Conservation (phyloP, 2,888 invertebrate genomes). For the Listrodromus nycthemerus region DNA sequence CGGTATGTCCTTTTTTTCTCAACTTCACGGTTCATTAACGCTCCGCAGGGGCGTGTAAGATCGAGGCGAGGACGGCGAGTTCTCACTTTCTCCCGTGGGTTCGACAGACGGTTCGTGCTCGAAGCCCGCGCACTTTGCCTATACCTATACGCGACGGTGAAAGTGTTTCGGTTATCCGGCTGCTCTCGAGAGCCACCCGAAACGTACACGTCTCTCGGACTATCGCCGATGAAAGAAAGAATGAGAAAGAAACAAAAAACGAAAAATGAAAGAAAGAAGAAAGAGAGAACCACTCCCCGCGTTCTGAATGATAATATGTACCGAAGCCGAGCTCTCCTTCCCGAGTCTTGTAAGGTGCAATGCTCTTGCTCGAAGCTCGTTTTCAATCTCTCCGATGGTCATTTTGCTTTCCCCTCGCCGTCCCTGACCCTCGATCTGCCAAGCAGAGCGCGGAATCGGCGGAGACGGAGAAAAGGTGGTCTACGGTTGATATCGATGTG, state of each 20-base stretch:
- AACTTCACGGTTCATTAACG: slow-evolving; percentile 65
- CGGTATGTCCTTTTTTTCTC: slow-evolving; percentile 41
- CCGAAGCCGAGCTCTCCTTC: slow-evolving; percentile 16
- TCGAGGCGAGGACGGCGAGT: slow-evolving; percentile 47
- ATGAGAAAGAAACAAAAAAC: slow-evolving; percentile 15
- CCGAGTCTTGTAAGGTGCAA: slow-evolving; percentile 59
- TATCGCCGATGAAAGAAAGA: slow-evolving; percentile 43
- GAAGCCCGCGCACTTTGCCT: slow-evolving; percentile 20
- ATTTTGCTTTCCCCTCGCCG: slow-evolving; percentile 50
- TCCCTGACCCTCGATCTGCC: slow-evolving; percentile 61
- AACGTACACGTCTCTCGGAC: slow-evolving; percentile 46
- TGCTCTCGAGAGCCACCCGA: slow-evolving; percentile 58
- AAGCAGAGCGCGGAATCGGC: slow-evolving; percentile 26
- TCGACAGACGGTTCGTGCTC: slow-evolving; percentile 55
- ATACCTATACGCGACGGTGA: slow-evolving; percentile 55
- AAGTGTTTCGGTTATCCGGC: slow-evolving; percentile 58
- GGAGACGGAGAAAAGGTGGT: slow-evolving; percentile 44
- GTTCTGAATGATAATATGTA: slow-evolving; percentile 60
- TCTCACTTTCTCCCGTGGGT: slow-evolving; percentile 67
- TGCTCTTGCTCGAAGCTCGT: slow-evolving; percentile 45
- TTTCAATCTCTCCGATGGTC: slow-evolving; percentile 15
- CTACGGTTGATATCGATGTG: slow-evolving; percentile 19
- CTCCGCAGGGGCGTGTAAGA: slow-evolving; percentile 24
- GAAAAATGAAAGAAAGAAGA: slow-evolving; percentile 17
- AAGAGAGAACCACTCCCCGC: slow-evolving; percentile 47